Percentiles rank a stretch among this genome's conserved stretches.
Conservation (phyloP, 2,113 vertebrate genomes). For the Hoplias malabaricus region DNA sequence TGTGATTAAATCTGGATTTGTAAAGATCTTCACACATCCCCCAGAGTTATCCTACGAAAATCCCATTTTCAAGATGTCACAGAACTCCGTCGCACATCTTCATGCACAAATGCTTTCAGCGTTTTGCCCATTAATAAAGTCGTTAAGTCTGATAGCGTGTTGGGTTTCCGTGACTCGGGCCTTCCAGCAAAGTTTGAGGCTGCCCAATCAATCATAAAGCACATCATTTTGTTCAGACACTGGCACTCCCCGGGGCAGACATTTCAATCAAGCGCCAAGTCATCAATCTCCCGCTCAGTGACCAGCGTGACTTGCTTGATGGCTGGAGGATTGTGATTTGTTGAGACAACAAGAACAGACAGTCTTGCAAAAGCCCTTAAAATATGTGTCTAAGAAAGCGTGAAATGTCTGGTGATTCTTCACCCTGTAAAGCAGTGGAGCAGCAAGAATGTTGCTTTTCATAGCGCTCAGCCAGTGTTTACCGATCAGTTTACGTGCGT, state of each 20-base stretch:
- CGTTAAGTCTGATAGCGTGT: constrained; percentile 45
- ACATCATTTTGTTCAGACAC: constrained; percentile 68
- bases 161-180: constrained; percentile 59
- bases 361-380: constrained; percentile 23
- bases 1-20: background rate
- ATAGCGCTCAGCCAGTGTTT: background rate
- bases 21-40: background rate
- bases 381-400: constrained; percentile 31
- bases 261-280: constrained; percentile 77
- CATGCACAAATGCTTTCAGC: constrained; percentile 31
- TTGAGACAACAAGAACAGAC: constrained; percentile 52
- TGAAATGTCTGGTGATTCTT: constrained; percentile 13
- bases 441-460: background rate
- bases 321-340: constrained; percentile 53
- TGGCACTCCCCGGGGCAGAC: constrained; percentile 69
- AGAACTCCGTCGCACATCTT: constrained; percentile 1
- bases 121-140: constrained; percentile 47
- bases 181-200: constrained; percentile 57
- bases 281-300: constrained; percentile 70
- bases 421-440: constrained; percentile 20
- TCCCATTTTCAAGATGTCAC: background rate
- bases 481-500: constrained; percentile 6
- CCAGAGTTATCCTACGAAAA: background rate
- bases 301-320: constrained; percentile 49
- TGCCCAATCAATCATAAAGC: constrained; percentile 74